Evolutionary conservation across 2,888 invertebrate species (phyloP).

Genomic region (Andrena bucephala): DNA sequence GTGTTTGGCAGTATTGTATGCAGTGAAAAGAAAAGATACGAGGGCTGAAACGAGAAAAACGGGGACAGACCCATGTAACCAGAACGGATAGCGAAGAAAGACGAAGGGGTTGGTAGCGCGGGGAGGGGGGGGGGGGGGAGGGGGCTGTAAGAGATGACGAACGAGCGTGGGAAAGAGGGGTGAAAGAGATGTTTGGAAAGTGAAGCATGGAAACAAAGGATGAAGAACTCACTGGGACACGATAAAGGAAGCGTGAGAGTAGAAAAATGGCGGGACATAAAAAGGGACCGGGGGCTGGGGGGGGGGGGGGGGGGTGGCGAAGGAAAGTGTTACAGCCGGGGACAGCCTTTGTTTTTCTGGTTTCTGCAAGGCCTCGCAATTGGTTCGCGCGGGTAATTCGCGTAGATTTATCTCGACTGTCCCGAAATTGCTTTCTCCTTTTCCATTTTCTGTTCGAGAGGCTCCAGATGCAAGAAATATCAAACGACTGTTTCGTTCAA

Average conservation of each 20-base stretch:
- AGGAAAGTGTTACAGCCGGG: constrained; percentile 5
- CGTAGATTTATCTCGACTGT: constrained; percentile 1
- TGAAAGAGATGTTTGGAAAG: constrained; percentile 29
- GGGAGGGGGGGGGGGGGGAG: background rate
- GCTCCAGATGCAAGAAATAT: background rate
- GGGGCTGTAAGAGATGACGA: background rate
- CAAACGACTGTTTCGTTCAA: background rate
- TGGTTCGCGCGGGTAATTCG: constrained; percentile 4
- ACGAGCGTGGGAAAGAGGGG: background rate
- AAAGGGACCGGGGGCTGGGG: background rate
- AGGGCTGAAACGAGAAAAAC: constrained; percentile 1
- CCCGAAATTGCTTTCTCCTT: constrained; percentile 4
- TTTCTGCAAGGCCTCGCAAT: background rate
- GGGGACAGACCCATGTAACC: background rate
- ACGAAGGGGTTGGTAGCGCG: background rate
- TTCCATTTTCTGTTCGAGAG: background rate
- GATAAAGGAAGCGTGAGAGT: constrained; percentile 12
- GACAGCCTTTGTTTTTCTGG: constrained; percentile 21
- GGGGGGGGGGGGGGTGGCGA: background rate
- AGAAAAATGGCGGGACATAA: constrained; percentile 6
- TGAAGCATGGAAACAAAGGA: constrained; percentile 28
- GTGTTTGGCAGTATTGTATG: constrained; percentile 30
- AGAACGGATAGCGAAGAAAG: background rate
- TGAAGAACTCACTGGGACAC: constrained; percentile 13
- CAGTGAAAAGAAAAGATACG: constrained; percentile 21